Evolutionary conservation across 37 sponge, comb jelly and placozoan species (phyloP).

Genomic region (Haliclona indistincta): DNA sequence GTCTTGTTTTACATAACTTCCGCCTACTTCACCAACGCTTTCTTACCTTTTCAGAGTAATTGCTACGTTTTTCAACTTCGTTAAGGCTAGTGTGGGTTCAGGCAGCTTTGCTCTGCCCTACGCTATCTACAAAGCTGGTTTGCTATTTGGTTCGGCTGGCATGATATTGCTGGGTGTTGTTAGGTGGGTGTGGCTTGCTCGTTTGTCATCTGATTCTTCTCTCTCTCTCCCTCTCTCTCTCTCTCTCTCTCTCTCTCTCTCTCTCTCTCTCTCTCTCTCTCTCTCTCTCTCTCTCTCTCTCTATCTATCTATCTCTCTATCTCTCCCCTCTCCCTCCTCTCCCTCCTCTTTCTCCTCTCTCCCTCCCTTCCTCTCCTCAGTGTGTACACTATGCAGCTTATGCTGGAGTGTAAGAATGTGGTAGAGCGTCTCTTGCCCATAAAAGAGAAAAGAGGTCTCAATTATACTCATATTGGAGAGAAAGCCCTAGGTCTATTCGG

Average conservation of each 20-base stretch:
- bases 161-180: constrained; percentile 64
- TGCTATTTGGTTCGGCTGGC: constrained; percentile 62
- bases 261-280: background rate
- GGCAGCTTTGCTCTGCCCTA: constrained; percentile 82
- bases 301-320: too few relatives aligned
- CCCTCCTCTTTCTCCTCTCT: background rate
- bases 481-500: constrained; percentile 51
- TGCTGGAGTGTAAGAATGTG: constrained; percentile 60
- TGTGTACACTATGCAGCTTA: constrained; percentile 83
- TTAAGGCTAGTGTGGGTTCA: constrained; percentile 86
- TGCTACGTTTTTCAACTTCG: constrained; percentile 85
- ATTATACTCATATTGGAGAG: constrained; percentile 60
- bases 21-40: background rate
- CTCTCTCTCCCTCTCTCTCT: background rate
- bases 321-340: background rate
- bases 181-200: constrained; percentile 35
- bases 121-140: constrained; percentile 63
- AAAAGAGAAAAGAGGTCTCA: constrained; percentile 27
- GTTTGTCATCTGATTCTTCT: background rate
- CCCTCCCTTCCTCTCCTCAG: constrained; percentile 14
- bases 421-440: background rate
- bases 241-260: background rate
- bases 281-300: too few relatives aligned
- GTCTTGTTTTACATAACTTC: background rate
- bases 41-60: constrained; percentile 40